Evolutionary conservation across 1,140 invertebrate genomes (phyloP), one percentile per base, ranked within the genome.

Genomic region (Trichonephila clavata): DNA sequence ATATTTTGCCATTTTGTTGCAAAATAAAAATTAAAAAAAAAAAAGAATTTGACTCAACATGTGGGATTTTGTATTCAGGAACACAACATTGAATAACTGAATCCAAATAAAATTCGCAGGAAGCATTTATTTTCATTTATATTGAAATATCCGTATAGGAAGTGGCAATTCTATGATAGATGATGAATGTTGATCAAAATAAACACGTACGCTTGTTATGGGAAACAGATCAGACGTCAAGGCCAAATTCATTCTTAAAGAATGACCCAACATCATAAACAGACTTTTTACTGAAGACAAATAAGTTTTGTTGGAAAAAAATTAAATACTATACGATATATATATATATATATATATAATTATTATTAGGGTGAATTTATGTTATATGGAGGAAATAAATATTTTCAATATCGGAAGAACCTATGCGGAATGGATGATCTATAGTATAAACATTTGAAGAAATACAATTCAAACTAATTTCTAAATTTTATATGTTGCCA

Each of bases 91-190:
- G n/a, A 24, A 68, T 68, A 68, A 68, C 24, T 32, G 4, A 77
- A 18, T 5, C 32, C 0, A 18, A 39, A 5, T 21, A 16, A 32
- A 77, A 77, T 32, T 7, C 50, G 71, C 18, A 77, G 71, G 71
- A 77, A 77, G 21, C 71, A 77, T 77, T 77, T 77, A 39, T 77
- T 77, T 27, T 77, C 18, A 27, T 77, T 77, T 27, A 39, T 32
- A 77, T 1, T 18, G 16, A 77, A 77, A 77, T 77, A 77, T 39
- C 3, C 27, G 7, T 39, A 14, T 18, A 77, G 71, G 71, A 77
- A 77, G 32, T 77, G 16, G 18, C 21, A 68, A 27, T 27, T 39
- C 18, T 18, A 6, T 27, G 24, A 32, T 39, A 18, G 32, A 39
- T 1, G 27, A 21, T 39, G 32, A 39, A 39, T 63, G 21, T 63